Base-by-base conservation (phyloP, 2,888 invertebrate genomes). In the Calliphora vomitoria region DNA sequence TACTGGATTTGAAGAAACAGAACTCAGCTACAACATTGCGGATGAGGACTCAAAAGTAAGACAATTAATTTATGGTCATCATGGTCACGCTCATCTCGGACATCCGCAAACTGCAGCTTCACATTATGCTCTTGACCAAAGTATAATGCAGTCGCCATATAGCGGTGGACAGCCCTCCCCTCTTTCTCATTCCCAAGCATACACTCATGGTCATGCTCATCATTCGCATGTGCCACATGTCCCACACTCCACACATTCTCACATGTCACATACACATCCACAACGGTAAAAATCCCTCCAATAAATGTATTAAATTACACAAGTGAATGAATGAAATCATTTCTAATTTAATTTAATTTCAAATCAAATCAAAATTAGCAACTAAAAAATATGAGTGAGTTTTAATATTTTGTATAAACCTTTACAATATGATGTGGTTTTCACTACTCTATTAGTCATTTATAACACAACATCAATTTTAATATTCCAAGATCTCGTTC, bases 1-100 rank as follows among this genome's bases (percentile, higher is more conserved):
- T 89, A 98, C 98, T 82, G 99, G 99, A 91, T 99, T 98, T 95
- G 99, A 99, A 95, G 99, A 99, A 95, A 98, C 99, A 89, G 99
- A 99, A 95, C 96, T 99, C 92, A 98, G 98, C 92, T 99, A 98
- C 96, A 98, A 97, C 95, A 97, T 98, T 94, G 97, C 97, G 94
- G 98, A 98, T 95, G 98, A 98, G 95, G 97, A 98, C 94, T 97
- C 97, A 95, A 98, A 98, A 98, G 98, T 98, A 97, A 98, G 98
- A 95, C 98, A 98, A 96, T 96, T 98, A 96, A 97, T 97, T 95
- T 98, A 97, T 95, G 95, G 95, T 91, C 95, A 95, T 90, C 96
- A 96, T 91, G 95, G 96, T 94, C 95, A 95, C 94, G 95, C 95
- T 94, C 96, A 96, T 94, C 95, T 95, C 91, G 95, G 95, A 92